Conservation (phyloP, 2,113 vertebrate genomes). For the Dipodomys merriami region DNA sequence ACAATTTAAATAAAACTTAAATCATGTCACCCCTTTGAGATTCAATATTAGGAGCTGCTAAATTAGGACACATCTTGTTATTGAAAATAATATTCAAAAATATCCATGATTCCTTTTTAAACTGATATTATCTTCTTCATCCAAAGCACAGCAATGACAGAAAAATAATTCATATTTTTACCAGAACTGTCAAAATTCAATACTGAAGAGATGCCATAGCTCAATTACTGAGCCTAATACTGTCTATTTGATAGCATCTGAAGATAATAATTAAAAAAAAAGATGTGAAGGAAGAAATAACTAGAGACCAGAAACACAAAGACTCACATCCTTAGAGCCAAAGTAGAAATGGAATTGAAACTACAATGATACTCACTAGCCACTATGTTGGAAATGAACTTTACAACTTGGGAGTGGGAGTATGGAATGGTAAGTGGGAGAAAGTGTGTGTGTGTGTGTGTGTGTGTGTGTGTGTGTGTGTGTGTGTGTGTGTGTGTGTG, state of each 20-base stretch:
- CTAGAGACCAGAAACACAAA: background rate
- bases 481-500: too few relatives aligned
- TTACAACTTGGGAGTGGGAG: too few relatives aligned
- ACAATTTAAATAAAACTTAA: slow-evolving; percentile 7
- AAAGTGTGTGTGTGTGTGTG: too few relatives aligned
- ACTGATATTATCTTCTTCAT: background rate
- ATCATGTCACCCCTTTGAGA: background rate
- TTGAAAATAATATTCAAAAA: background rate
- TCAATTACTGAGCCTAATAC: background rate
- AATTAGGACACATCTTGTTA: background rate
- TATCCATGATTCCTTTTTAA: background rate
- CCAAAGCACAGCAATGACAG: background rate
- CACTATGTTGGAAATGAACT: too few relatives aligned
- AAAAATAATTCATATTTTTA: background rate
- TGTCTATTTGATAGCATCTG: background rate
- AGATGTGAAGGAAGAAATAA: background rate
- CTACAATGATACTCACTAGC: too few relatives aligned
- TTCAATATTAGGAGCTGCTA: background rate
- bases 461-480: too few relatives aligned
- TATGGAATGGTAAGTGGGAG: too few relatives aligned
- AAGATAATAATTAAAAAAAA: background rate
- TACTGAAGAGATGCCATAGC: background rate
- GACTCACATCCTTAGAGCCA: background rate
- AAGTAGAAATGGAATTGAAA: background rate
- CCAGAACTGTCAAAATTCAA: background rate